These are phyloP conservation scores for Planococcus citri DNA, from an alignment of 1,140 invertebrate species.

Conservation along the genomic window DNA sequence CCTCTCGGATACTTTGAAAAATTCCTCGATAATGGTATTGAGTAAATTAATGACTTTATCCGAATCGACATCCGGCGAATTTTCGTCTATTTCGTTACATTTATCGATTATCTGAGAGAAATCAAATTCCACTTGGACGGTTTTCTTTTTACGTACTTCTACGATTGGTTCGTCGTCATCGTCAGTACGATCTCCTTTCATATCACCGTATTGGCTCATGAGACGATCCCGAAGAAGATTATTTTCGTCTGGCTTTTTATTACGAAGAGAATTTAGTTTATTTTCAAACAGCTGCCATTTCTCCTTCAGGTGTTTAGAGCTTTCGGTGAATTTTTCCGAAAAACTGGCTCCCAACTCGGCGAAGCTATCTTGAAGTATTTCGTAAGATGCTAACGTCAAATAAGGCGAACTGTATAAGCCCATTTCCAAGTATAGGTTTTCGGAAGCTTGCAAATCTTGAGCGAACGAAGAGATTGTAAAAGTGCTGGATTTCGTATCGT, in stretches of 20 bases:
- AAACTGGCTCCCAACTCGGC: background rate
- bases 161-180: conserved; percentile 23
- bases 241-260: conserved; percentile 1
- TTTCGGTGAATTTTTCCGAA: conserved; percentile 3
- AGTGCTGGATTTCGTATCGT: background rate
- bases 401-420: conserved; percentile 27
- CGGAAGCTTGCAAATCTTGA: background rate
- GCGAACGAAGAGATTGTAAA: background rate
- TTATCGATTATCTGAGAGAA: conserved; percentile 22
- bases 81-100: conserved; percentile 23
- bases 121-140: conserved; percentile 22
- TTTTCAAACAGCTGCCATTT: conserved; percentile 32
- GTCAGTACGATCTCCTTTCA: background rate
- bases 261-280: conserved; percentile 24
- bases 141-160: conserved; percentile 13
- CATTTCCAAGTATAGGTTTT: background rate
- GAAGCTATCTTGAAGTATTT: conserved; percentile 1
- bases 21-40: conserved; percentile 3
- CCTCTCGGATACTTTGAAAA: background rate
- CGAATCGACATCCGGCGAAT: background rate
- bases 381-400: background rate
- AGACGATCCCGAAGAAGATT: background rate
- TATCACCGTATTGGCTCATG: background rate
- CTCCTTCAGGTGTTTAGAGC: conserved; percentile 26
- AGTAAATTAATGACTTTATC: conserved; percentile 22